A percentile compares a stretch with the other conserved stretches of the same genome.
Evolutionary conservation across 2,888 invertebrate genomes (phyloP).

Genomic region (Eubasilissa splendida): DNA sequence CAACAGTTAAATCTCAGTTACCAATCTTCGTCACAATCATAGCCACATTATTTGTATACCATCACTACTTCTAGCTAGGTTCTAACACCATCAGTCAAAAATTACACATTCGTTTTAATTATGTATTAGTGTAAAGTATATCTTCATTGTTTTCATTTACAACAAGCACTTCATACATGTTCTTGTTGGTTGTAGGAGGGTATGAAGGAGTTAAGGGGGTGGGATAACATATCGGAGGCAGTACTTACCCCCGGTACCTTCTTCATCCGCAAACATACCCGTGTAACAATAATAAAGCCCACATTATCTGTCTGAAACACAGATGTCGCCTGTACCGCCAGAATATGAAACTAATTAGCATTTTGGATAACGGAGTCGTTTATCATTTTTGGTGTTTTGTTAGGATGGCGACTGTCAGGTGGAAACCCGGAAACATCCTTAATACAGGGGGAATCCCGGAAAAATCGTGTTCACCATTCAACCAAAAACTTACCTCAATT

Average conservation of each 20-base stretch:
- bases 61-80: too few species aligned
- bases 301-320: slow-evolving; percentile 30
- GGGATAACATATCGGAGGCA: slow-evolving; percentile 14
- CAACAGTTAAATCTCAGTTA: too few species aligned
- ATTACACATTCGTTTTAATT: too few species aligned
- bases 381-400: slow-evolving; percentile 34
- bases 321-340: slow-evolving; percentile 25
- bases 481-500: too few species aligned
- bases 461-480: too few species aligned
- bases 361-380: slow-evolving; percentile 28
- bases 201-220: not conserved
- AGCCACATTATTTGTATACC: too few species aligned
- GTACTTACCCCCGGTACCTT: not conserved
- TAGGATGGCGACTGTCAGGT: slow-evolving; percentile 30
- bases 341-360: slow-evolving; percentile 45
- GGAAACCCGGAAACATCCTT: not conserved
- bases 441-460: not conserved
- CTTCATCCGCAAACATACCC: not conserved
- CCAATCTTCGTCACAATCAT: too few species aligned
- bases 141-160: too few species aligned
- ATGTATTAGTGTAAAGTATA: too few species aligned
- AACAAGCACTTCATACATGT: too few species aligned
- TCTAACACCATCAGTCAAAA: too few species aligned
- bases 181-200: too few species aligned
- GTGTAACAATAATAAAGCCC: slow-evolving; percentile 34